Conservation (phyloP, 2,797 vertebrate species). For the Chaenodraco wilsoni region DNA sequence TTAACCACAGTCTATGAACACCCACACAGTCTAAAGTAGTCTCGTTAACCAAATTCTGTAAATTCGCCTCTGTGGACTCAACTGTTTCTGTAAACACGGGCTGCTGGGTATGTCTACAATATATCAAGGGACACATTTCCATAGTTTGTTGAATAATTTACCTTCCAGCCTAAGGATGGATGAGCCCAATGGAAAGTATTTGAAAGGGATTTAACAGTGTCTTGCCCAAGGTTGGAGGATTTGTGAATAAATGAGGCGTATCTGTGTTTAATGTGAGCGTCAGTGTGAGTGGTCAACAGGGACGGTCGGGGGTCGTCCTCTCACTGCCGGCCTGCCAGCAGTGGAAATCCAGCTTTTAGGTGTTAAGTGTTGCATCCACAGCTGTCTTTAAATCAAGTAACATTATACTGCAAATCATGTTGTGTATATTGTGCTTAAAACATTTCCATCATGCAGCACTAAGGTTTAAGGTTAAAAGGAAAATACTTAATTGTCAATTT, state of each 20-base stretch:
- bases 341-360: conserved; percentile 29
- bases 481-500: too few species aligned
- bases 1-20: neutral
- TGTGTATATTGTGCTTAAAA: neutral
- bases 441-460: conserved; percentile 6
- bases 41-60: neutral
- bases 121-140: conserved; percentile 24
- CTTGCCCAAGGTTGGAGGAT: conserved; percentile 38
- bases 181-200: conserved; percentile 28
- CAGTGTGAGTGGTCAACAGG: conserved; percentile 38
- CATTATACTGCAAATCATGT: conserved; percentile 11
- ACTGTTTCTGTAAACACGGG: conserved; percentile 4
- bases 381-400: conserved; percentile 32
- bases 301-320: conserved; percentile 26
- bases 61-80: neutral
- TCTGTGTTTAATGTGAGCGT: conserved; percentile 25
- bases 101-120: neutral
- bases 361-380: conserved; percentile 17
- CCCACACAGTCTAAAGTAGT: conserved; percentile 7
- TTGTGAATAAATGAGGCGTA: conserved; percentile 57
- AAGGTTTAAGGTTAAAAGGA: neutral
- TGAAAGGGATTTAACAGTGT: conserved; percentile 42
- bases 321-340: conserved; percentile 32
- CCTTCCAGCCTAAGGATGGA: conserved; percentile 16
- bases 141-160: conserved; percentile 24